A percentile compares a stretch with the other conserved stretches of the same genome.
Evolutionary conservation across 2,888 invertebrate species (phyloP).

Genomic region (Apomyelois bistriatella): DNA sequence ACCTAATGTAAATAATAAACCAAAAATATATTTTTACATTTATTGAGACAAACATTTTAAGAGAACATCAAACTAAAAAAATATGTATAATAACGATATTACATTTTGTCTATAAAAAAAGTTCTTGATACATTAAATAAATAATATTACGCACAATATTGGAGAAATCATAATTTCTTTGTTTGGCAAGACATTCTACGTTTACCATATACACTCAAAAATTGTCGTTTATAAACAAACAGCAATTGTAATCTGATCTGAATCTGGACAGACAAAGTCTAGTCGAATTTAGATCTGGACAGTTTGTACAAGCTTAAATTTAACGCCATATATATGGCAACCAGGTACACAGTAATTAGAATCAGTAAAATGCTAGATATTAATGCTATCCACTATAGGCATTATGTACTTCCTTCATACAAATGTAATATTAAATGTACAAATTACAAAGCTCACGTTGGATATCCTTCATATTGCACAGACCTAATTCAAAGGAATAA

Average conservation of each 20-base stretch:
- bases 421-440: constrained; percentile 39
- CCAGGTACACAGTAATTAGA: constrained; percentile 48
- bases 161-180: constrained; percentile 24
- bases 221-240: constrained; percentile 21
- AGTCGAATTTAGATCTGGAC: constrained; percentile 33
- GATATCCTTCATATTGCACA: constrained; percentile 26
- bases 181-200: constrained; percentile 27
- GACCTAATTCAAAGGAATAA: constrained; percentile 18
- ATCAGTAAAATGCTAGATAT: constrained; percentile 31
- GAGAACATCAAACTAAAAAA: constrained; percentile 33
- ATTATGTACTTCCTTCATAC: constrained; percentile 33
- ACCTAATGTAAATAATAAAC: constrained; percentile 10
- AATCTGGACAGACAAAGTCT: too few species aligned
- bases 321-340: constrained; percentile 40
- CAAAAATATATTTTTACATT: constrained; percentile 26
- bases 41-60: constrained; percentile 38
- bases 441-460: constrained; percentile 38
- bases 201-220: constrained; percentile 16
- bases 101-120: constrained; percentile 24
- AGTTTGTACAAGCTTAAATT: constrained; percentile 40
- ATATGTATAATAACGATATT: constrained; percentile 22
- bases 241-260: constrained; percentile 19
- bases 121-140: constrained; percentile 25
- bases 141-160: constrained; percentile 27
- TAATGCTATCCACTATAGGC: constrained; percentile 32